Evolutionary conservation across 2,888 invertebrate genomes (phyloP).

Genomic region (Pachliopta kotzebuea): DNA sequence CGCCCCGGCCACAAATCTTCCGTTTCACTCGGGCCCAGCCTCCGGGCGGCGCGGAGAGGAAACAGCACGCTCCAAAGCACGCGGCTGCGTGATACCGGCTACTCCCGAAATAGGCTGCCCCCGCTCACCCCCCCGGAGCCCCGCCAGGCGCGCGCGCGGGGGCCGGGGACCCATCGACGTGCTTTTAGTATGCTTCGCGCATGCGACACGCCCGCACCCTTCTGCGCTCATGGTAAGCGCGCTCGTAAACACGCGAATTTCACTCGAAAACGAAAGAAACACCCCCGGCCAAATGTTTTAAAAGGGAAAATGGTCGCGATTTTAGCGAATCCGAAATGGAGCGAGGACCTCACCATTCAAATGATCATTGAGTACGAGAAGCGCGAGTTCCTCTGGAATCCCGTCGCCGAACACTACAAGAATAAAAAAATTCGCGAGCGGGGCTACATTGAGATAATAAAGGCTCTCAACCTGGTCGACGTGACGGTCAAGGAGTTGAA

Average conservation of each 20-base stretch:
- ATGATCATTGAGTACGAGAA: slow-evolving; percentile 78
- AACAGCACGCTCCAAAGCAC: slow-evolving; percentile 79
- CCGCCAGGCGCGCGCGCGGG: slow-evolving; percentile 42
- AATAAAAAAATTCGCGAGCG: slow-evolving; percentile 76
- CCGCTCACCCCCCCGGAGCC: too few species aligned
- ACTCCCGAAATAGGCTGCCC: slow-evolving; percentile 78
- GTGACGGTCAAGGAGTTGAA: slow-evolving; percentile 76
- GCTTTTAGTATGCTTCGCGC: slow-evolving; percentile 81
- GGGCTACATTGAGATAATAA: slow-evolving; percentile 75
- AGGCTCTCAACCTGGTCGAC: slow-evolving; percentile 69
- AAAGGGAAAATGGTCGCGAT: slow-evolving; percentile 65
- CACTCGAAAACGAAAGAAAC: slow-evolving; percentile 32
- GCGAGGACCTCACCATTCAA: slow-evolving; percentile 75
- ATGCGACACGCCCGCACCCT: slow-evolving; percentile 80
- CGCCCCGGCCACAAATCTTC: slow-evolving; percentile 74
- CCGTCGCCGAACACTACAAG: slow-evolving; percentile 75
- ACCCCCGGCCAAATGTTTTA: slow-evolving; percentile 48
- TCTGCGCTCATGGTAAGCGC: slow-evolving; percentile 66
- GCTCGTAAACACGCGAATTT: slow-evolving; percentile 57
- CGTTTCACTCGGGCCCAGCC: slow-evolving; percentile 78
- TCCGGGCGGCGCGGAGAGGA: slow-evolving; percentile 72
- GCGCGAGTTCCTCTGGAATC: slow-evolving; percentile 76
- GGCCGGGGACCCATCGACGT: slow-evolving; percentile 74
- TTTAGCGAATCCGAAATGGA: slow-evolving; percentile 76
- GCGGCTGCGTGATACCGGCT: slow-evolving; percentile 78